Evolutionary conservation across 2,888 invertebrate genomes (phyloP).

Genomic region (Chymomyza procnemis): DNA sequence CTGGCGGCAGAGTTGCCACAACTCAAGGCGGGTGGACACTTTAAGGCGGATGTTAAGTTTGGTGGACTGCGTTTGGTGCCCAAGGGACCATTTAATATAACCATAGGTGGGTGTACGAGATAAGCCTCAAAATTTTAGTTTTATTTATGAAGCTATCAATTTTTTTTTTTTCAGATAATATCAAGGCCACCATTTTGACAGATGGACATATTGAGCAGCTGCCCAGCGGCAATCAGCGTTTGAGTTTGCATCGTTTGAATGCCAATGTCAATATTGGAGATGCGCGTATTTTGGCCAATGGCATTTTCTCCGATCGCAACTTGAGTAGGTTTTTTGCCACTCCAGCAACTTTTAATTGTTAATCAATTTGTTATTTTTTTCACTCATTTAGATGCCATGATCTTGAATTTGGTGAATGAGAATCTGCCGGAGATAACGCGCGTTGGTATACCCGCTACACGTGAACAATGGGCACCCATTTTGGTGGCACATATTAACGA

Average conservation of each 20-base stretch:
- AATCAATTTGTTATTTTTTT: neutral
- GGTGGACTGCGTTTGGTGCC: slow-evolving; percentile 83
- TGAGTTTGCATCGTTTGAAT: slow-evolving; percentile 72
- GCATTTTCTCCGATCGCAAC: slow-evolving; percentile 76
- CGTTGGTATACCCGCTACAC: slow-evolving; percentile 79
- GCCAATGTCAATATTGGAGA: slow-evolving; percentile 73
- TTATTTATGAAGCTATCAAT: neutral
- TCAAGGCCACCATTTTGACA: slow-evolving; percentile 69
- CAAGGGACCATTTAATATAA: slow-evolving; percentile 81
- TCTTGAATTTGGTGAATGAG: slow-evolving; percentile 80
- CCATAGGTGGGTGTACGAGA: slow-evolving; percentile 81
- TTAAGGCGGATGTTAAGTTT: slow-evolving; percentile 83
- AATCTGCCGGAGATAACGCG: slow-evolving; percentile 80
- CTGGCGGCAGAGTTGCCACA: slow-evolving; percentile 81
- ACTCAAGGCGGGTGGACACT: slow-evolving; percentile 81
- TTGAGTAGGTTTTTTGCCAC: slow-evolving; percentile 71
- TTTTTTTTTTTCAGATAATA: slow-evolving; percentile 53
- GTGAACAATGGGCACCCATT: slow-evolving; percentile 77
- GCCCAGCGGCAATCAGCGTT: slow-evolving; percentile 55
- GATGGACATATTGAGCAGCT: slow-evolving; percentile 69
- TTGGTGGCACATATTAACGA: slow-evolving; percentile 74
- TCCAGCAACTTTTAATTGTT: too few relatives aligned
- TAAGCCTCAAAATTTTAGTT: neutral
- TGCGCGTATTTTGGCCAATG: slow-evolving; percentile 72
- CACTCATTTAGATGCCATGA: slow-evolving; percentile 69